Conservation (phyloP, 2,888 invertebrate species). For the Apamea monoglypha region DNA sequence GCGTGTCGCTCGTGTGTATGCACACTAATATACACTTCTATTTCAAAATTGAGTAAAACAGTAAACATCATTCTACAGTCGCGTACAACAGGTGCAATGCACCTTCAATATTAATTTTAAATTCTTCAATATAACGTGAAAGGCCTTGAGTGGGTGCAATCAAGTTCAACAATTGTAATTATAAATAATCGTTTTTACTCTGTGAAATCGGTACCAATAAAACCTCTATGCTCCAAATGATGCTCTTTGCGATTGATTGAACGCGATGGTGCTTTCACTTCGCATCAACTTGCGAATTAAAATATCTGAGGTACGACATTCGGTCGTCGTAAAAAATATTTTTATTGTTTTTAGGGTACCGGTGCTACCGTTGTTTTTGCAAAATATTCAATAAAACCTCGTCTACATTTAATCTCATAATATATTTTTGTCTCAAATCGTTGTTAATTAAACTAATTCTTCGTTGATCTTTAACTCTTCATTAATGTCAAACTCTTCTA, state of each 20-base stretch:
- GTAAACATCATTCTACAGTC: neutral
- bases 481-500: neutral
- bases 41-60: neutral
- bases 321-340: slow-evolving; percentile 70
- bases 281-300: slow-evolving; percentile 72
- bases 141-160: slow-evolving; percentile 56
- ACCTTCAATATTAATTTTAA: slow-evolving; percentile 17
- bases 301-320: slow-evolving; percentile 76
- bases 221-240: slow-evolving; percentile 62
- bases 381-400: neutral
- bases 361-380: slow-evolving; percentile 27
- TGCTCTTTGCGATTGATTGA: slow-evolving; percentile 57
- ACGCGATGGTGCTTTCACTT: slow-evolving; percentile 75
- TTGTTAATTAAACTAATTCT: neutral
- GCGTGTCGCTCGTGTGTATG: neutral
- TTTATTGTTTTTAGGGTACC: slow-evolving; percentile 65
- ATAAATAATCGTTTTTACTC: slow-evolving; percentile 59
- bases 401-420: no score
- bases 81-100: slow-evolving; percentile 47
- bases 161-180: slow-evolving; percentile 63
- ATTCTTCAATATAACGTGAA: slow-evolving; percentile 43
- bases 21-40: neutral
- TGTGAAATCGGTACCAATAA: slow-evolving; percentile 63
- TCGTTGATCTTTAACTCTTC: neutral
- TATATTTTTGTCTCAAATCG: neutral